phyloP scores from a whole-genome alignment of 2,113 vertebrate species.

The Mastomys coucha region DNA sequence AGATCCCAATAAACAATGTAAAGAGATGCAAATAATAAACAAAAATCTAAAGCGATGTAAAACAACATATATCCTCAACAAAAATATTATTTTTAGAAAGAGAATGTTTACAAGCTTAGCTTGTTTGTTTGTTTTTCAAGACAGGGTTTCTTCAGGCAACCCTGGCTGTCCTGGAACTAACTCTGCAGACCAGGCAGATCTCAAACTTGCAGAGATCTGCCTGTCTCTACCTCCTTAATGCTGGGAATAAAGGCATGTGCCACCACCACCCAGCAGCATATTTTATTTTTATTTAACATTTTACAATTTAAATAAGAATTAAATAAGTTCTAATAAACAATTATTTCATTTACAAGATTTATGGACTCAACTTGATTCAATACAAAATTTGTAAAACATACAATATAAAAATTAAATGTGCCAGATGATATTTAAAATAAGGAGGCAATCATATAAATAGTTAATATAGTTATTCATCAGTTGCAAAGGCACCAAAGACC shows the following conservation, averaged over 20 bases:
- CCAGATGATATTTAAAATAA: constrained; percentile 3
- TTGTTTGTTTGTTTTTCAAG: not conserved
- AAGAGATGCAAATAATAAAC: not conserved
- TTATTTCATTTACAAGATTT: constrained; percentile 47
- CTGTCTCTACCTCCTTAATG: not conserved
- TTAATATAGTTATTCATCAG: not conserved
- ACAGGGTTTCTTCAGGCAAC: not conserved
- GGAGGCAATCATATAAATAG: not conserved
- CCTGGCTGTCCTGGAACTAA: not conserved
- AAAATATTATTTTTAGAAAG: constrained; percentile 42
- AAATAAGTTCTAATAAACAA: constrained; percentile 33
- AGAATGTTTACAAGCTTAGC: not conserved
- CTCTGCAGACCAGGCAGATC: not conserved
- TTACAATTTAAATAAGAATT: constrained; percentile 40
- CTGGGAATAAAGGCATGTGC: not conserved
- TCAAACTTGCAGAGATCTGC: not conserved
- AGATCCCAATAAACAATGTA: constrained; percentile 5
- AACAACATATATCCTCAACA: not conserved
- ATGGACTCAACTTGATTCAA: constrained; percentile 14
- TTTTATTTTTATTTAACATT: constrained; percentile 50
- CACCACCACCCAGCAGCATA: not conserved
- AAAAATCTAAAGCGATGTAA: not conserved
- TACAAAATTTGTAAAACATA: constrained; percentile 52
- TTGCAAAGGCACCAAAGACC: not conserved
- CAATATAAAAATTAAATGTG: constrained; percentile 50